Evolutionary conservation across 2,113 vertebrate genomes (phyloP).

Genomic region (Arvicanthis niloticus): DNA sequence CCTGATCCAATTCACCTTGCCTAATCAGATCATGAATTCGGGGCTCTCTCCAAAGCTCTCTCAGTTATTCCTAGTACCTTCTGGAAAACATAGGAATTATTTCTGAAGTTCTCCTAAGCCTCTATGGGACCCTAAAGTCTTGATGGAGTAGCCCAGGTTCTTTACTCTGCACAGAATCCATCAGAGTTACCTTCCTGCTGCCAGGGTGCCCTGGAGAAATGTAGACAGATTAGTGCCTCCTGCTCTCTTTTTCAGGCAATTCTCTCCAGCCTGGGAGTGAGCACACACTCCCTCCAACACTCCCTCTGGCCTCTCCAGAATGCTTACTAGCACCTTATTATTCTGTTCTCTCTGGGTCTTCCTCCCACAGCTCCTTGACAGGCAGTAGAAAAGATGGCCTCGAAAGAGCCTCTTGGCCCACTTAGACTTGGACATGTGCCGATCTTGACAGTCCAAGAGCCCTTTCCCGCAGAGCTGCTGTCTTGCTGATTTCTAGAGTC

Average conservation of each 20-base stretch:
- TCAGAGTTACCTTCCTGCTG: not conserved
- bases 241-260: not conserved
- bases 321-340: not conserved
- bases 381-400: not conserved
- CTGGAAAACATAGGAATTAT: not conserved
- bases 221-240: not conserved
- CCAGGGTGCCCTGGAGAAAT: not conserved
- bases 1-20: not conserved
- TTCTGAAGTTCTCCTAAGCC: not conserved
- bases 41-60: not conserved
- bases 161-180: not conserved
- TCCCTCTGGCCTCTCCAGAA: not conserved
- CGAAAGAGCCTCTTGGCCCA: not conserved
- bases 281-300: not conserved
- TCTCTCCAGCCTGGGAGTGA: not conserved
- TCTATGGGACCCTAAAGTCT: not conserved
- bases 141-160: not conserved
- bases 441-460: not conserved
- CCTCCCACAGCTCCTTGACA: not conserved
- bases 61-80: not conserved
- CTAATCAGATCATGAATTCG: not conserved
- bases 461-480: not conserved
- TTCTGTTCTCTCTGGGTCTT: not conserved
- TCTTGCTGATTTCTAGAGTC: constrained; percentile 20
- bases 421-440: not conserved